Evolutionary conservation across 2,113 vertebrate species (phyloP).

Genomic region (Cyanoramphus novaezelandiae): DNA sequence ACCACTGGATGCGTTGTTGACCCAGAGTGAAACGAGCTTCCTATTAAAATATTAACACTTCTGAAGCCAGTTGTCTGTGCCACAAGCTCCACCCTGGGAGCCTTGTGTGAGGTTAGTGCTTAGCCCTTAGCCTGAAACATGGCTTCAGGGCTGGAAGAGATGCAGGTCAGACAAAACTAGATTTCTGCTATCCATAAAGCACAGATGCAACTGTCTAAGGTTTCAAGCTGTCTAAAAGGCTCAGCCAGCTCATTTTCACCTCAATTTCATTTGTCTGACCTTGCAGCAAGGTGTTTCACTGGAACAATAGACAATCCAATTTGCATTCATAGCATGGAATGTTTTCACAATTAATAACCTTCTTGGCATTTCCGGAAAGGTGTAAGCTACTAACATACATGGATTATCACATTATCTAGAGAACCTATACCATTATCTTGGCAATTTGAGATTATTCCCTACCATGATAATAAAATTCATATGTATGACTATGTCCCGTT

Average conservation of each 20-base stretch:
- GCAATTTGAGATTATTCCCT: not conserved
- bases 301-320: not conserved
- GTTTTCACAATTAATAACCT: not conserved
- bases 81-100: not conserved
- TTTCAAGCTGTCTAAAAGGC: not conserved
- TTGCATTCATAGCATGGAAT: not conserved
- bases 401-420: not conserved
- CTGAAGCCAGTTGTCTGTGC: not conserved
- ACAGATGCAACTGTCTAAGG: not conserved
- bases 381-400: not conserved
- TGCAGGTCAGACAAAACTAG: not conserved
- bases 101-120: not conserved
- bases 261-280: slow-evolving; percentile 5
- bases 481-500: too few relatives aligned
- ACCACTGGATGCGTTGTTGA: not conserved
- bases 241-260: not conserved
- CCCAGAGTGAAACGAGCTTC: not conserved
- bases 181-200: not conserved
- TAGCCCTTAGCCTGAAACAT: not conserved
- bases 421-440: not conserved
- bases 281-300: slow-evolving; percentile 30
- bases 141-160: not conserved
- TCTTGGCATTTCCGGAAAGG: not conserved
- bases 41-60: slow-evolving; percentile 15
- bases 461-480: not conserved